Conservation (phyloP, 2,888 invertebrate species). For the Orthosia gracilis region DNA sequence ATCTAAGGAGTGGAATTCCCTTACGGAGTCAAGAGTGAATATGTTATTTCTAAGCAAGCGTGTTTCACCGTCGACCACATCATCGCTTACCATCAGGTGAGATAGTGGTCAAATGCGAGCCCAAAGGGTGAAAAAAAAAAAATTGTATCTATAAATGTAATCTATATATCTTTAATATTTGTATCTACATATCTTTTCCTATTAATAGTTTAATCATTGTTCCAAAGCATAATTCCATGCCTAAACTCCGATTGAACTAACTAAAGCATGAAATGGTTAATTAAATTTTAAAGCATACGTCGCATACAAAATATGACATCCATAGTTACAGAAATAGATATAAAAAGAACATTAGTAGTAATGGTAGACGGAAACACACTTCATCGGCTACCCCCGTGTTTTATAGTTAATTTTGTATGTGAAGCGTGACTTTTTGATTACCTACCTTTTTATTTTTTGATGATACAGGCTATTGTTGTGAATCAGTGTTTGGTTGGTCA, state of each 20-base stretch:
- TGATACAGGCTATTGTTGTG: neutral
- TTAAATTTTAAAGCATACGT: conserved; percentile 8
- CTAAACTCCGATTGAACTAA: conserved; percentile 3
- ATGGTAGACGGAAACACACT: conserved; percentile 73
- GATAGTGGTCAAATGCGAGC: too few relatives aligned
- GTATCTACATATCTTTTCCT: too few relatives aligned
- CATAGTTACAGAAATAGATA: conserved; percentile 32
- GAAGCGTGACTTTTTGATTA: conserved; percentile 52
- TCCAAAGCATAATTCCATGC: conserved; percentile 19
- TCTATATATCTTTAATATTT: too few relatives aligned
- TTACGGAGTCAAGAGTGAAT: too few relatives aligned
- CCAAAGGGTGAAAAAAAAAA: too few relatives aligned
- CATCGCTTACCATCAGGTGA: too few relatives aligned
- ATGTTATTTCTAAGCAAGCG: too few relatives aligned
- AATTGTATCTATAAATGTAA: too few relatives aligned
- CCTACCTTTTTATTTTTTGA: neutral
- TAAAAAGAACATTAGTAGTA: conserved; percentile 28
- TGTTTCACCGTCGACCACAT: too few relatives aligned
- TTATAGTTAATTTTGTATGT: conserved; percentile 40
- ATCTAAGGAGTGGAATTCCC: too few relatives aligned
- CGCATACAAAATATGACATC: conserved; percentile 30
- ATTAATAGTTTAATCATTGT: neutral
- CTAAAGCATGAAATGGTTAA: conserved; percentile 23
- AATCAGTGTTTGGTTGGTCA: neutral
- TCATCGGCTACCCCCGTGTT: conserved; percentile 73